Evolutionary conservation across 2,888 invertebrate species (phyloP).

Genomic region (Periphyllus acericola): DNA sequence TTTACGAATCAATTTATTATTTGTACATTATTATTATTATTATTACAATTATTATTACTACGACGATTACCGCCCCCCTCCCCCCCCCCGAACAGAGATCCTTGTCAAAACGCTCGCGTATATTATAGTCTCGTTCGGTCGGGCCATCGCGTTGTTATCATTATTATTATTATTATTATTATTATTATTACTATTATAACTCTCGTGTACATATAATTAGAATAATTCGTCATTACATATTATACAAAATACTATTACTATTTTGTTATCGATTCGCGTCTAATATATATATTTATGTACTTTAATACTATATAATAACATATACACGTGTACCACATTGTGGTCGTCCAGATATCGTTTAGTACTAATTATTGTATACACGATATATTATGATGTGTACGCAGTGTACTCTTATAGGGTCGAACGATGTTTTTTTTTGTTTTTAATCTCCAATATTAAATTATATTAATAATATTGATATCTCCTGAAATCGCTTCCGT

Average conservation of each 20-base stretch:
- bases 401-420: background rate
- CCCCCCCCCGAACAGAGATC: too few species aligned
- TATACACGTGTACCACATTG: background rate
- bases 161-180: slow-evolving; percentile 11
- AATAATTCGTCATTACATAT: too few species aligned
- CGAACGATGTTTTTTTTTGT: background rate
- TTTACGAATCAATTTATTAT: background rate
- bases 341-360: background rate
- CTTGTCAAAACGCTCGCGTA: too few species aligned
- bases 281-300: background rate
- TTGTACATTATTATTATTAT: slow-evolving; percentile 12
- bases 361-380: background rate
- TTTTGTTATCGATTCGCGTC: background rate
- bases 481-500: too few species aligned
- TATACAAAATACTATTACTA: too few species aligned
- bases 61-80: too few species aligned
- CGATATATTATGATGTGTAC: background rate
- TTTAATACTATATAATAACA: background rate
- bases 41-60: background rate
- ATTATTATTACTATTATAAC: background rate
- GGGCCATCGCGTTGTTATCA: background rate
- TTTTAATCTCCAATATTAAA: too few species aligned
- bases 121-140: too few species aligned
- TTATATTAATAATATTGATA: too few species aligned
- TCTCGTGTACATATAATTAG: background rate